A percentile compares a stretch with the other conserved stretches of the same genome.
phyloP scores from a whole-genome alignment of 2,113 vertebrate genomes.

The Arvicanthis niloticus region DNA sequence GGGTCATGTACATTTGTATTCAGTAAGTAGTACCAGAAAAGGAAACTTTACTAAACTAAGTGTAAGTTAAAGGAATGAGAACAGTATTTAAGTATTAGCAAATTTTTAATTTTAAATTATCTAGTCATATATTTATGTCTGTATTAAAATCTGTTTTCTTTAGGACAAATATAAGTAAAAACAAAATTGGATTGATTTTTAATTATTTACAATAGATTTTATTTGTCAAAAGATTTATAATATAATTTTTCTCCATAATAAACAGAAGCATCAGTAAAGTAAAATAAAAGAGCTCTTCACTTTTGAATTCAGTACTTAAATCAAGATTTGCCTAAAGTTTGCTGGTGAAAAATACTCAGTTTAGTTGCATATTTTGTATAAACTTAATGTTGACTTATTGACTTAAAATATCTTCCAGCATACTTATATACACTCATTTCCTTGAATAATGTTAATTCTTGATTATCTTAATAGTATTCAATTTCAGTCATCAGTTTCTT shows the following conservation, averaged over 20 bases:
- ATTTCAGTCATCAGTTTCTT: neutral
- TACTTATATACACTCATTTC: neutral
- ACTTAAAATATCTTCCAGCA: neutral
- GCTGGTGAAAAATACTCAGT: neutral
- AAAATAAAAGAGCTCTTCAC: neutral
- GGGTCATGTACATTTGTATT: neutral
- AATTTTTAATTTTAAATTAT: neutral
- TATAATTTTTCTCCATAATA: neutral
- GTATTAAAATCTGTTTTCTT: neutral
- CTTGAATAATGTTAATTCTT: neutral
- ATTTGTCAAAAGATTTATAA: neutral
- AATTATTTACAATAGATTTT: neutral
- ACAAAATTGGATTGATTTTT: neutral
- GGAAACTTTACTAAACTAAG: neutral
- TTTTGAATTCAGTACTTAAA: neutral
- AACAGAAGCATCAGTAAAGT: no score
- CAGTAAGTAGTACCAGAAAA: neutral
- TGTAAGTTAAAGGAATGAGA: neutral
- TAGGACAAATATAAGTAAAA: neutral
- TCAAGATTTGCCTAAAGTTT: neutral
- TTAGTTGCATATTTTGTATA: neutral
- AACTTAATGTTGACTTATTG: neutral
- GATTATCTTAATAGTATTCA: neutral
- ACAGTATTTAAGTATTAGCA: neutral
- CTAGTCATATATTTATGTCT: neutral